Evolutionary conservation across 2,113 vertebrate genomes (phyloP), one percentile per base, ranked within the genome.

Genomic region (Anarrhichthys ocellatus): DNA sequence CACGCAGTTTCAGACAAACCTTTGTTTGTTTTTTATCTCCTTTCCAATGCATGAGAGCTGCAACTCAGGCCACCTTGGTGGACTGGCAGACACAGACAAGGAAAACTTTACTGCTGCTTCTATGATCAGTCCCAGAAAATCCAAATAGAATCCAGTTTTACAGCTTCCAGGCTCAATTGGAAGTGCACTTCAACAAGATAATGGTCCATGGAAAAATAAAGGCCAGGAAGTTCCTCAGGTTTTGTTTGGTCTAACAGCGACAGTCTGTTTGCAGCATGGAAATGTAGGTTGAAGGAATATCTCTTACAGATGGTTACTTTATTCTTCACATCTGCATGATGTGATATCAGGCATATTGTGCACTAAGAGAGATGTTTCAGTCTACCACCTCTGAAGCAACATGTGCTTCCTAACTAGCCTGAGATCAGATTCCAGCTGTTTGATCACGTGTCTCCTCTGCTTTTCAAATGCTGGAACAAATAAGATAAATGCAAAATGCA

Each of bases 251-350:
- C 24, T 1, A 66, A 81, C 64, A 89, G 78, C 79, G 82, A 29
- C 70, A 69, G 56, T 29, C 73, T 91, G 75, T 84, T 81, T 91
- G 85, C 72, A 58, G 63, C 80, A 66, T 76, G 89, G 81, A 79
- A 90, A 92, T 88, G 81, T 71, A 15, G 48, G 22, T 54, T 38
- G 27, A 20, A 24, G 32, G 20, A n/a, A 71, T 71, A 71, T 71
- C 48, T 79, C 78, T 89, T 88, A 82, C 94, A 94, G 90, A 93
- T 94, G 92, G 88, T 89, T 73, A 32, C 82, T 92, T 85, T 87
- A 91, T 90, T 90, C 77, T 82, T 87, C 86, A 84, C 91, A 93
- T 92, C 83, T 91, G 92, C 84, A 90, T 81, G 67, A 87, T 89
- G 81, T 82, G 82, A 86, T 81, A 54, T 73, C 73, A 85, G 74